Evolutionary conservation across 2,888 invertebrate species (phyloP).

Genomic region (Dermolepida albohirtum): DNA sequence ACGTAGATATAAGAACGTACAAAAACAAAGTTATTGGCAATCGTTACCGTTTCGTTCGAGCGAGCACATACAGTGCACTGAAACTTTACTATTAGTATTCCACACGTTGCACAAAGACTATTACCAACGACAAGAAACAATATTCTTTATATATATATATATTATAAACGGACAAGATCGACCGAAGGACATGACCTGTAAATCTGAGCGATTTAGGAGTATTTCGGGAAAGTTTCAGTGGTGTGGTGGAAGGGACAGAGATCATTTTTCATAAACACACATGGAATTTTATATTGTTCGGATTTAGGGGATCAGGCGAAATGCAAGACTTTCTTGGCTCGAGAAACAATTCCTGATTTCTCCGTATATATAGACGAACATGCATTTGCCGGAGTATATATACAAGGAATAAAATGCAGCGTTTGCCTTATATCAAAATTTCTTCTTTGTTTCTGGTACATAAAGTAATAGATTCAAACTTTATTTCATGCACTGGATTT

Average conservation of each 20-base stretch:
- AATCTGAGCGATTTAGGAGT: conserved; percentile 39
- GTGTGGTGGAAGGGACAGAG: conserved; percentile 25
- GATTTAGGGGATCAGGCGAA: conserved; percentile 38
- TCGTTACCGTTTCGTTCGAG: too few relatives aligned
- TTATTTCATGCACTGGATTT: too few relatives aligned
- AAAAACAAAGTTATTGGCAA: too few relatives aligned
- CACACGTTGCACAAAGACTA: conserved; percentile 10
- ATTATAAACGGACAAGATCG: neutral
- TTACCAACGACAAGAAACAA: conserved; percentile 29
- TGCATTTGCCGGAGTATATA: too few relatives aligned
- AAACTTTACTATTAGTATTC: conserved; percentile 15
- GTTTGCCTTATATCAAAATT: too few relatives aligned
- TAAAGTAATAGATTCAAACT: too few relatives aligned
- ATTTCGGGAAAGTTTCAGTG: conserved; percentile 36
- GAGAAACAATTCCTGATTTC: conserved; percentile 34
- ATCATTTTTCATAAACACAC: conserved; percentile 44
- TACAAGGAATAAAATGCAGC: too few relatives aligned
- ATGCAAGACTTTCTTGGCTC: conserved; percentile 24
- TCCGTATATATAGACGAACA: too few relatives aligned
- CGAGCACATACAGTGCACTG: too few relatives aligned
- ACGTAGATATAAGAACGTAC: too few relatives aligned
- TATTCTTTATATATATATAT: conserved; percentile 14
- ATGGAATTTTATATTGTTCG: conserved; percentile 42
- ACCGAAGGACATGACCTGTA: conserved; percentile 34
- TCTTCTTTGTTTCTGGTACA: too few relatives aligned